phyloP scores from a whole-genome alignment of 2,113 vertebrate species.

The Myrmophylax atrothorax region DNA sequence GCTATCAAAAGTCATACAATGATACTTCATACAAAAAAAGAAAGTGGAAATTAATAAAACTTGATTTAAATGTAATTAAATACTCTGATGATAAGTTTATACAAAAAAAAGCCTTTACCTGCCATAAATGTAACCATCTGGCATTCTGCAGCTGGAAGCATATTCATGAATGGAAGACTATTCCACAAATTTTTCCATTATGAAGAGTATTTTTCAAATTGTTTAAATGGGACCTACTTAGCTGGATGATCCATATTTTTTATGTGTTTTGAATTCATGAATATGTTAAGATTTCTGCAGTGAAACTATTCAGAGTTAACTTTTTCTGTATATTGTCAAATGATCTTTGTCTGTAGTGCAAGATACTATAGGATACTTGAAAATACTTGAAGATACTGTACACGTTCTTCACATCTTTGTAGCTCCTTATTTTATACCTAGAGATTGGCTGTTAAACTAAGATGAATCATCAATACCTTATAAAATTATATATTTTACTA shows the following conservation, averaged over 20 bases:
- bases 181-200: background rate
- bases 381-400: constrained; percentile 56
- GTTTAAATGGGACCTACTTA: background rate
- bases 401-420: constrained; percentile 47
- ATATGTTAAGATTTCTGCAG: constrained; percentile 25
- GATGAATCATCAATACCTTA: constrained; percentile 40
- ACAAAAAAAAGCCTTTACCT: background rate
- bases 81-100: background rate
- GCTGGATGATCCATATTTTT: constrained; percentile 18
- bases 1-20: background rate
- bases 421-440: constrained; percentile 58
- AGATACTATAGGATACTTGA: constrained; percentile 42
- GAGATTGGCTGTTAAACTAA: constrained; percentile 28
- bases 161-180: background rate
- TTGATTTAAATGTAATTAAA: background rate
- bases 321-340: constrained; percentile 34
- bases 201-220: constrained; percentile 27
- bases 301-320: constrained; percentile 13
- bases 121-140: background rate
- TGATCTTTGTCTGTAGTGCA: constrained; percentile 21
- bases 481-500: constrained; percentile 56
- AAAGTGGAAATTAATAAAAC: background rate
- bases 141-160: background rate
- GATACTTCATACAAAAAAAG: background rate
- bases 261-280: constrained; percentile 8